Evolutionary conservation across 2,888 invertebrate species (phyloP).

Genomic region (Penaeus monodon): DNA sequence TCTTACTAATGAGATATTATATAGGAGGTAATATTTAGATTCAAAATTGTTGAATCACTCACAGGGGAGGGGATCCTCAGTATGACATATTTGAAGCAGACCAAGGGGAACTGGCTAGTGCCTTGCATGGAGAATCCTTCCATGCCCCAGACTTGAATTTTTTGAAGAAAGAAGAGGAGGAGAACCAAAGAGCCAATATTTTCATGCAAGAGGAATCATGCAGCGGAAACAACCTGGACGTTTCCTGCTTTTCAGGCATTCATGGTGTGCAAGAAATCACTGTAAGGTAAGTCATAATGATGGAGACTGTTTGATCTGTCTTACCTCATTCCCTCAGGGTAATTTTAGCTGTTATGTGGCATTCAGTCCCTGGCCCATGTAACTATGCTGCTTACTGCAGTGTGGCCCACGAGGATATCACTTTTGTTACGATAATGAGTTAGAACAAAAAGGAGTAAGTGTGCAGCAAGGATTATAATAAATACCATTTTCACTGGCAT

Average conservation of each 20-base stretch:
- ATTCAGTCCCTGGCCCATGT: no score
- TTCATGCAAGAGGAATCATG: conserved; percentile 5
- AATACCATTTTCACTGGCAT: no score
- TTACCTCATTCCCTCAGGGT: no score
- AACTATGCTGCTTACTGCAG: no score
- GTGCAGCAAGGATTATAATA: no score
- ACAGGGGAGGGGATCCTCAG: neutral
- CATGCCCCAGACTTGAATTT: conserved; percentile 15
- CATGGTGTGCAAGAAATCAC: conserved; percentile 44
- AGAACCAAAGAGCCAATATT: conserved; percentile 11
- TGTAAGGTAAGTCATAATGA: conserved; percentile 21
- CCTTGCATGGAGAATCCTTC: conserved; percentile 32
- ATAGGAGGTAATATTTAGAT: neutral
- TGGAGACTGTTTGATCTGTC: no score
- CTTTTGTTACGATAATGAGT: no score
- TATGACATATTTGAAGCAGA: conserved; percentile 31
- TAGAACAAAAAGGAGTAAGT: no score
- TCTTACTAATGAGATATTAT: no score
- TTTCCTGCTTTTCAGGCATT: conserved; percentile 42
- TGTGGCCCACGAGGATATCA: no score
- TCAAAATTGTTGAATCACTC: neutral
- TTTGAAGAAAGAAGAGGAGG: conserved; percentile 27
- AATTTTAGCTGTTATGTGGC: no score
- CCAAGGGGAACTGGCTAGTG: conserved; percentile 26
- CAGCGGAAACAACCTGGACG: conserved; percentile 2